Percentiles rank a stretch among this genome's conserved stretches.
These are phyloP conservation scores for Thomomys bottae DNA, from an alignment of 2,113 vertebrate species.

Conservation along the genomic window DNA sequence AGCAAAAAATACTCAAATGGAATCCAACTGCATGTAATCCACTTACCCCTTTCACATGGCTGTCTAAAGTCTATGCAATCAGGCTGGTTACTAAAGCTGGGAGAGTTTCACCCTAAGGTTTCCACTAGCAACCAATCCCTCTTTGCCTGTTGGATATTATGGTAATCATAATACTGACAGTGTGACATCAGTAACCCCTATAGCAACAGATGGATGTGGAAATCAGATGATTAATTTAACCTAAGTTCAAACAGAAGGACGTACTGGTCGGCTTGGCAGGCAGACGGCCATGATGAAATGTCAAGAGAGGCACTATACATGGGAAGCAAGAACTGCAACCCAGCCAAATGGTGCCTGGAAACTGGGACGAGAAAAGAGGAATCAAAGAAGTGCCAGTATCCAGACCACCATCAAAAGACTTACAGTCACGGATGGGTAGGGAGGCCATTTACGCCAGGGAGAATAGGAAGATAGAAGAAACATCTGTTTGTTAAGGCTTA, in stretches of 20 bases:
- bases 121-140: conserved; percentile 34
- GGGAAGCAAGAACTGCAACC: background rate
- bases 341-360: background rate
- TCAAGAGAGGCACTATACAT: background rate
- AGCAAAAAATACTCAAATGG: conserved; percentile 61
- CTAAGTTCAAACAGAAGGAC: conserved; percentile 3
- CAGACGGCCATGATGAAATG: background rate
- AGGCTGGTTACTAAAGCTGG: background rate
- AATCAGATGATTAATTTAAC: conserved; percentile 53
- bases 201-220: conserved; percentile 38
- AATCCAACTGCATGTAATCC: conserved; percentile 49
- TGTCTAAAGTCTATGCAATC: conserved; percentile 42
- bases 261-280: background rate
- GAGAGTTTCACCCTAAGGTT: background rate
- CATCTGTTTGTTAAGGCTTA: background rate
- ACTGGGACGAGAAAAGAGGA: conserved; percentile 20
- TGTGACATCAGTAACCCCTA: conserved; percentile 69
- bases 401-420: background rate
- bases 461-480: background rate
- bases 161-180: conserved; percentile 43
- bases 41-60: conserved; percentile 71
- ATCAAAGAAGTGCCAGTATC: background rate
- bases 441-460: background rate
- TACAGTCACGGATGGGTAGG: background rate
- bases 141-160: conserved; percentile 25